Percentiles rank a stretch among this genome's conserved stretches.
phyloP scores from a whole-genome alignment of 2,888 invertebrate genomes.

The Dynastes grantii region DNA sequence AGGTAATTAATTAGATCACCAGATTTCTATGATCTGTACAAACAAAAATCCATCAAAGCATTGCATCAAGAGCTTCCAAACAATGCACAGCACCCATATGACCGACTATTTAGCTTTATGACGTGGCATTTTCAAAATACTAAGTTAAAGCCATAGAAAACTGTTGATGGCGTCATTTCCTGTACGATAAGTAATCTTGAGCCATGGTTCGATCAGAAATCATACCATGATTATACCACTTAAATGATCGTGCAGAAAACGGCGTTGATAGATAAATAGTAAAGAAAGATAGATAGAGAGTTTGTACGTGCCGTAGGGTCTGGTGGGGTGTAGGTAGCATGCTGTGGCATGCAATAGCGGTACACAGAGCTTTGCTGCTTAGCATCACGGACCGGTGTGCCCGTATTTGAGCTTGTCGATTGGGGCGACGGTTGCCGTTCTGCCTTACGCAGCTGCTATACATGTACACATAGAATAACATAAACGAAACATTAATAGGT shows the following conservation, averaged over 20 bases:
- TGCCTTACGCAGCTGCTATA: conserved; percentile 70
- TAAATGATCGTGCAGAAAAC: conserved; percentile 55
- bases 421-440: conserved; percentile 69
- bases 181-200: conserved; percentile 52
- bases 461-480: conserved; percentile 70
- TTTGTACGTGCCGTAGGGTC: conserved; percentile 76
- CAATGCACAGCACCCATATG: not conserved
- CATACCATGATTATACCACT: no score
- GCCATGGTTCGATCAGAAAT: no score
- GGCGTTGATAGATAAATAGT: conserved; percentile 29
- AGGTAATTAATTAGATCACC: conserved; percentile 53
- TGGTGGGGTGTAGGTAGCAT: conserved; percentile 76
- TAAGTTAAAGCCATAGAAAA: conserved; percentile 55
- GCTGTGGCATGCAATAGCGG: conserved; percentile 77
- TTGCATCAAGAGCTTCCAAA: not conserved
- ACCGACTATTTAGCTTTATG: not conserved
- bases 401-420: conserved; percentile 61
- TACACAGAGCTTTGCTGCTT: conserved; percentile 71
- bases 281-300: conserved; percentile 61
- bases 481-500: conserved; percentile 65
- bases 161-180: conserved; percentile 58
- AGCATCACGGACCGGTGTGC: conserved; percentile 70
- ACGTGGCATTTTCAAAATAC: not conserved
- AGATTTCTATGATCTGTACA: conserved; percentile 58
- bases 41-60: no score